Base-by-base conservation (phyloP, 2,888 invertebrate genomes). In the Andrena praecox region DNA sequence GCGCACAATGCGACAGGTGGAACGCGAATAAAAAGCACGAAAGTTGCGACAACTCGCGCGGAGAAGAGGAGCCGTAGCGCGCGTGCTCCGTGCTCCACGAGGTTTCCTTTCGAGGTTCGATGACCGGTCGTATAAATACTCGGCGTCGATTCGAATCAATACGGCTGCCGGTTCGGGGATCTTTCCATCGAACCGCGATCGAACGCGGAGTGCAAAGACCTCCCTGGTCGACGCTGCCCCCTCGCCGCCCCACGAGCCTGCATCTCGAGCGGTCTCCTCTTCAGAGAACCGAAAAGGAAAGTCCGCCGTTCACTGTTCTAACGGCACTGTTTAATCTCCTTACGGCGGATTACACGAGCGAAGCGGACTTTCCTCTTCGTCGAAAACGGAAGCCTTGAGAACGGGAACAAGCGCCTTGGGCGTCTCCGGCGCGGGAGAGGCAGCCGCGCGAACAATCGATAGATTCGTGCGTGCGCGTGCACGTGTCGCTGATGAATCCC, bases 1-100 rank as follows among this genome's bases (percentile, higher is more conserved):
- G 59, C 59, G 56, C 48, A 73, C 73, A 75, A 80, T 78, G 85
- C 85, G 88, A 86, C 85, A 88, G 87, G 79, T 83, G 85, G 82
- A 85, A 83, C 75, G 74, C 82, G 77, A 80, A 79, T 73, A 77
- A 85, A 85, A 85, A 86, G 84, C 71, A 31, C 62, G 74, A 79
- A 73, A 70, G 62, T 76, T 69, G 73, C 59, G 54, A 48, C 63
- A n/a, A 60, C 68, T 59, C 33, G 27, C 7, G 56, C 24, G 33
- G 63, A 27, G 50, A 72, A 72, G 29, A 24, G 64, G 50, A 42
- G 42, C 5, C 42, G 42, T 42, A 1, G 60, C 48, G 60, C 48
- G 48, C 8, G 48, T 52, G 70, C 29, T 20, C 54, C 35, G 48
- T 42, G 60, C 42, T 52, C 35, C 42, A 29, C 59, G 70, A 59